Percentiles rank a stretch among this genome's conserved stretches.
Evolutionary conservation across 2,888 invertebrate species (phyloP).

Genomic region (Agonopterix heracliana): DNA sequence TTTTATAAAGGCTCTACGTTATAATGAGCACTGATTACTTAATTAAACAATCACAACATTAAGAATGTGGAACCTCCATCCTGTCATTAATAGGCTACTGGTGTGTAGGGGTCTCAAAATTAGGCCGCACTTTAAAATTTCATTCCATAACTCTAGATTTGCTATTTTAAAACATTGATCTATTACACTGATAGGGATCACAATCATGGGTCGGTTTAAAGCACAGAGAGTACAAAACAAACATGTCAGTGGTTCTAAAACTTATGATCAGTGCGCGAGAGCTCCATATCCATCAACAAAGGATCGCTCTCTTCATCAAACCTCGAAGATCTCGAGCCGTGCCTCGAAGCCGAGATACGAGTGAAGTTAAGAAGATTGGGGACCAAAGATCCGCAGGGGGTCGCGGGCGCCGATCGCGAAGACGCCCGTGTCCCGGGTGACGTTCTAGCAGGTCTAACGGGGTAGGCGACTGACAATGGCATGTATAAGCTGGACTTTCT

Average conservation of each 20-base stretch:
- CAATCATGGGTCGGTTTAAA: slow-evolving; percentile 1
- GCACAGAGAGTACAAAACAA: neutral
- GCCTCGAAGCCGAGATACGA: slow-evolving; percentile 68
- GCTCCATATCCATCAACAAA: slow-evolving; percentile 68
- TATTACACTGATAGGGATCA: slow-evolving; percentile 5
- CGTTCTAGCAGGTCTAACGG: slow-evolving; percentile 46
- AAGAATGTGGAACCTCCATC: slow-evolving; percentile 30
- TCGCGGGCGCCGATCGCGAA: slow-evolving; percentile 87
- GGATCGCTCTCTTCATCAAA: slow-evolving; percentile 79
- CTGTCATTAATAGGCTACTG: slow-evolving; percentile 23
- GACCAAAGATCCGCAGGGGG: slow-evolving; percentile 83
- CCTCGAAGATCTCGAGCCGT: slow-evolving; percentile 62
- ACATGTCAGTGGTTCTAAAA: slow-evolving; percentile 33
- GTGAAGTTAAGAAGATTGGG: slow-evolving; percentile 79
- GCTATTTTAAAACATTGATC: neutral
- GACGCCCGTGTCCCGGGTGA: slow-evolving; percentile 77
- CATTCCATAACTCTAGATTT: neutral
- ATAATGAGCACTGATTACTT: slow-evolving; percentile 49
- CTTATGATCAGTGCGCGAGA: slow-evolving; percentile 50
- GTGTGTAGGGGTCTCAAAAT: neutral
- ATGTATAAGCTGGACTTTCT: slow-evolving; percentile 83
- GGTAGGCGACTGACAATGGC: slow-evolving; percentile 71
- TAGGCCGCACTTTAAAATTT: slow-evolving; percentile 8
- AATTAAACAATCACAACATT: slow-evolving; percentile 55
- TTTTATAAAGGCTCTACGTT: slow-evolving; percentile 46